phyloP scores from a whole-genome alignment of 2,797 vertebrate species.

The Amblyopsis hoosieri region DNA sequence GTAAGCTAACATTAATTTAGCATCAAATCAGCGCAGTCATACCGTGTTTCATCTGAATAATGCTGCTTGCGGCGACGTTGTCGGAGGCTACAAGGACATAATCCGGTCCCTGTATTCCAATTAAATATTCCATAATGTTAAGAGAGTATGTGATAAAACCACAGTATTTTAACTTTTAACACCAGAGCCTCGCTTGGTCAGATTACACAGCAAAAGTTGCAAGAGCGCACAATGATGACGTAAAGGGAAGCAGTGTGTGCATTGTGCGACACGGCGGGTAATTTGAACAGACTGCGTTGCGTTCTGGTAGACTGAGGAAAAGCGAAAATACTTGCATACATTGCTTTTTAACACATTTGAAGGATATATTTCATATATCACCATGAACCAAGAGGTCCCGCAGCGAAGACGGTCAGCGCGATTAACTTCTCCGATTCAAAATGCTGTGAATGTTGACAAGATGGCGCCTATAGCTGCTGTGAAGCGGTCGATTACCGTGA shows the following conservation, averaged over 20 bases:
- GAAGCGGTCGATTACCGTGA: conserved; percentile 61
- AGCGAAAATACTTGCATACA: no score
- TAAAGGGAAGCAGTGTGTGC: conserved; percentile 37
- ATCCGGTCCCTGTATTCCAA: conserved; percentile 93
- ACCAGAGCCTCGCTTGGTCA: conserved; percentile 8
- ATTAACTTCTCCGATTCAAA: conserved; percentile 29
- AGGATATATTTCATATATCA: accelerated
- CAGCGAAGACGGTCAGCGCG: conserved; percentile 59
- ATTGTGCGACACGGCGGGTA: conserved; percentile 54
- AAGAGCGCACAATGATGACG: neutral
- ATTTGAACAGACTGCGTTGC: conserved; percentile 41
- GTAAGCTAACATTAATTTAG: conserved; percentile 55
- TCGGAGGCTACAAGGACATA: conserved; percentile 93
- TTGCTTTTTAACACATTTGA: neutral
- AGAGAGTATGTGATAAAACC: accelerated
- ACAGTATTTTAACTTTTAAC: neutral
- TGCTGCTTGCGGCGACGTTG: conserved; percentile 89
- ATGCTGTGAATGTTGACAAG: conserved; percentile 24
- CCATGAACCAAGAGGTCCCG: conserved; percentile 7
- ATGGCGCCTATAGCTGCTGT: conserved; percentile 44
- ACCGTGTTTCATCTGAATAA: conserved; percentile 98
- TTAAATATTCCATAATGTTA: conserved; percentile 89
- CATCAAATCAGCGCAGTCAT: conserved; percentile 45
- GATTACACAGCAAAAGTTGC: conserved; percentile 85
- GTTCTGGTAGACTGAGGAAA: neutral